Evolutionary conservation across 2,113 vertebrate species (phyloP).

Genomic region (Crypturellus undulatus): DNA sequence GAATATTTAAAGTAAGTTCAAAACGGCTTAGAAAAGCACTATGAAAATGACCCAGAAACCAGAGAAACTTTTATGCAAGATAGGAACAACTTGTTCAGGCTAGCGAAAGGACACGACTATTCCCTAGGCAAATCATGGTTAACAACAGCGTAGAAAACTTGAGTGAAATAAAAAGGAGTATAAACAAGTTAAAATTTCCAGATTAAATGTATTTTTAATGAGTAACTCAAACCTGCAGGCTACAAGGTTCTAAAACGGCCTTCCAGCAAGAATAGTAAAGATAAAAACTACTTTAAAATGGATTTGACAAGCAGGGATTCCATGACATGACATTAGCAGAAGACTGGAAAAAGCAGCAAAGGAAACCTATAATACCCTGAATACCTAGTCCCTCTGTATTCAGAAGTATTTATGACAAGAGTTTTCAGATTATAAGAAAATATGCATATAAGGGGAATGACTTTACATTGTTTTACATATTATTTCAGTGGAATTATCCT

Average conservation of each 20-base stretch:
- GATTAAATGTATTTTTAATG: conserved; percentile 19
- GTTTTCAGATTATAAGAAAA: background rate
- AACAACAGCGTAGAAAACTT: conserved; percentile 16
- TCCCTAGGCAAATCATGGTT: conserved; percentile 19
- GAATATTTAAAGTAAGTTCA: background rate
- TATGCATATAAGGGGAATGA: background rate
- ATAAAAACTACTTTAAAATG: background rate
- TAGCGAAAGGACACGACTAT: conserved; percentile 28
- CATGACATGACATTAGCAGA: background rate
- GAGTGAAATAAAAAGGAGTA: conserved; percentile 27
- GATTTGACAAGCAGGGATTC: background rate
- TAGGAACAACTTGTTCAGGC: background rate
- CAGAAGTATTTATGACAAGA: background rate
- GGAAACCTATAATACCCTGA: background rate
- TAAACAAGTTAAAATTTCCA: conserved; percentile 27
- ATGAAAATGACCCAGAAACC: background rate
- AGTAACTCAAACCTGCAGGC: background rate
- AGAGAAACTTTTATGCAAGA: background rate
- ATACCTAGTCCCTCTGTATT: background rate
- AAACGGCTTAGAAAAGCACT: background rate
- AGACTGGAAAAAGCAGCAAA: background rate
- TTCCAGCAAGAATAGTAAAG: background rate
- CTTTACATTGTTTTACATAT: background rate
- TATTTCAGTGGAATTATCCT: conserved; percentile 4
- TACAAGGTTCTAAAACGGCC: background rate